These are phyloP conservation scores for Lochmaea capreae DNA, from an alignment of 2,888 invertebrate species.

Conservation along the genomic window DNA sequence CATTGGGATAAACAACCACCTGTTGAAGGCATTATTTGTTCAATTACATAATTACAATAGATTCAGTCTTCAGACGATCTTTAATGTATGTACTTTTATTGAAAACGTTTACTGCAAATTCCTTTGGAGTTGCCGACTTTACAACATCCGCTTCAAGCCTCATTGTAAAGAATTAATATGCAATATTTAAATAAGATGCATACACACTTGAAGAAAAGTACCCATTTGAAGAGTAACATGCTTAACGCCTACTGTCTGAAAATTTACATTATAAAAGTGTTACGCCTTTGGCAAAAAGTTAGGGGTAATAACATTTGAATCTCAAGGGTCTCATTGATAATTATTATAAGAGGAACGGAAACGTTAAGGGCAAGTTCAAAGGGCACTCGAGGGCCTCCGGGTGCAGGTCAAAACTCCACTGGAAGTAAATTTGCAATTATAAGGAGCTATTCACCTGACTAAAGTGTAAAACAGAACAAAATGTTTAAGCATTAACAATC, in stretches of 20 bases:
- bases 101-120: neutral
- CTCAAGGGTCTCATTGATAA: constrained; percentile 65
- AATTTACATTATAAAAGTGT: neutral
- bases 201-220: neutral
- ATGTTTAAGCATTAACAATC: neutral
- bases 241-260: neutral
- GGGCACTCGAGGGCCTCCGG: constrained; percentile 62
- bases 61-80: too few species aligned
- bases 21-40: too few species aligned
- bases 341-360: constrained; percentile 63
- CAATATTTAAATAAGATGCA: constrained; percentile 6
- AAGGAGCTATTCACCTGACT: constrained; percentile 15
- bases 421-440: constrained; percentile 29
- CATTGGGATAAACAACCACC: too few species aligned
- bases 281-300: constrained; percentile 34
- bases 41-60: too few species aligned
- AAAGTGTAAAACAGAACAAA: neutral
- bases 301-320: constrained; percentile 61
- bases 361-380: constrained; percentile 58
- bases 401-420: constrained; percentile 53
- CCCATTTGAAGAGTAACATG: neutral
- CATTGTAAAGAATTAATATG: neutral
- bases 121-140: neutral
- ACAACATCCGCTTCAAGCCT: neutral
- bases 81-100: too few species aligned